phyloP scores from a whole-genome alignment of 1,140 invertebrate genomes.

The Hesperophylax magnus region DNA sequence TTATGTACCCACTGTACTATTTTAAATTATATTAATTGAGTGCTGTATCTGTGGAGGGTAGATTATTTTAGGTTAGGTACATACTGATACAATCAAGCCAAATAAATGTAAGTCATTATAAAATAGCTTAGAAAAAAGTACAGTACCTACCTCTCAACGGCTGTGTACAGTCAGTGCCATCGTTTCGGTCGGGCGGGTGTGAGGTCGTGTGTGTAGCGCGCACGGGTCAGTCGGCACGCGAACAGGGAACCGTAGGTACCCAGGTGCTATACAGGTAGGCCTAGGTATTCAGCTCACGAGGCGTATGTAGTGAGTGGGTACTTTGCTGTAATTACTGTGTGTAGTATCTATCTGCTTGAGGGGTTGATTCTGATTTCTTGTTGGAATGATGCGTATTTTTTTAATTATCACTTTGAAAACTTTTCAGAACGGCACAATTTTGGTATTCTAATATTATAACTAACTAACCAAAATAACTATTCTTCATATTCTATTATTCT shows the following conservation, averaged over 20 bases:
- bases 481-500: too few species aligned
- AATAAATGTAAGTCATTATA: not conserved
- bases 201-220: constrained; percentile 27
- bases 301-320: too few species aligned
- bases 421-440: too few species aligned
- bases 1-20: too few species aligned
- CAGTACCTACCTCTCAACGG: not conserved
- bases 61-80: not conserved
- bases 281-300: too few species aligned
- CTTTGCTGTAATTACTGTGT: too few species aligned
- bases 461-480: too few species aligned
- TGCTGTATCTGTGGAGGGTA: not conserved
- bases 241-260: not conserved
- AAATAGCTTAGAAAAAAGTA: not conserved
- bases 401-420: too few species aligned
- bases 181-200: constrained; percentile 30
- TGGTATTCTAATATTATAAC: too few species aligned
- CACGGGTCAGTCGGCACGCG: constrained; percentile 46
- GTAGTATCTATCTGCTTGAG: too few species aligned
- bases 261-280: not conserved
- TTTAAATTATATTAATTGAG: not conserved
- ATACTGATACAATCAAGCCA: not conserved
- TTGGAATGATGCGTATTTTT: too few species aligned
- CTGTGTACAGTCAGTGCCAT: not conserved
- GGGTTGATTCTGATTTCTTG: too few species aligned